Percentiles rank a stretch among this genome's conserved stretches.
phyloP scores from a whole-genome alignment of 2,113 vertebrate species.

The Sterrhoptilus dennistouni region DNA sequence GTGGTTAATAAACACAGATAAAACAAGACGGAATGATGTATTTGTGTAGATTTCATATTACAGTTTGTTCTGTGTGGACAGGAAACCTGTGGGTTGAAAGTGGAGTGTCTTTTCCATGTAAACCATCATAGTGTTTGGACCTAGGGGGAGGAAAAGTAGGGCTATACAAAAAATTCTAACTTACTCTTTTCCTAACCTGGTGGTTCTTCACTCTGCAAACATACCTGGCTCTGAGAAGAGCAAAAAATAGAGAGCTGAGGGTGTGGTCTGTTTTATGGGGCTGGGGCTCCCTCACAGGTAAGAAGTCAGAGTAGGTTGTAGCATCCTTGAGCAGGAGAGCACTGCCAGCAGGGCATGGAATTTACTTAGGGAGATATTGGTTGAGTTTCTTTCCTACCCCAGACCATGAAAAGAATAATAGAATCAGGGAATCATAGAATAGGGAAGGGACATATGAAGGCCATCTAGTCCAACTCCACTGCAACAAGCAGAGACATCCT shows the following conservation, averaged over 20 bases:
- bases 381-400: neutral
- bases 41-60: neutral
- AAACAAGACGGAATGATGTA: neutral
- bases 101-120: neutral
- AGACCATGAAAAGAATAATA: neutral
- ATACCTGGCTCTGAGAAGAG: neutral
- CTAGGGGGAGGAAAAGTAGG: neutral
- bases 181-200: neutral
- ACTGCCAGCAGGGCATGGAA: neutral
- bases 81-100: neutral
- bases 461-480: fast-evolving
- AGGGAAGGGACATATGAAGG: neutral
- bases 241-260: neutral
- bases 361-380: neutral
- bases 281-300: neutral
- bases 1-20: neutral
- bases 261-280: neutral
- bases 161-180: neutral
- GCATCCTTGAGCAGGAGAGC: neutral
- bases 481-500: neutral
- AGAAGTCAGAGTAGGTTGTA: neutral
- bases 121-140: neutral
- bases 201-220: neutral
- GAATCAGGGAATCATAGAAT: neutral
- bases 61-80: neutral